phyloP scores from a whole-genome alignment of 2,113 vertebrate species.

The Coryphaenoides rupestris region DNA sequence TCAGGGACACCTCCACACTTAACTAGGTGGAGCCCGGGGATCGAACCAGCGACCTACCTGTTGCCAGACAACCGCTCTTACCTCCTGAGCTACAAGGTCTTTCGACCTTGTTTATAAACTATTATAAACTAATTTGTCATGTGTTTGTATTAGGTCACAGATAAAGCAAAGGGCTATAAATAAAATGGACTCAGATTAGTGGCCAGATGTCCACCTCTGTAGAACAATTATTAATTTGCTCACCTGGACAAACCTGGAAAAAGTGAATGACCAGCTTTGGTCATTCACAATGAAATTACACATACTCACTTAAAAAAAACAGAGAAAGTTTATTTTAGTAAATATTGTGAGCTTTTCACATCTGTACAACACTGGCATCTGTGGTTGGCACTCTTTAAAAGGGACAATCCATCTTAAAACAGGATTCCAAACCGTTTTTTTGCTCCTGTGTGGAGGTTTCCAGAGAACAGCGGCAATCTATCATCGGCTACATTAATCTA shows the following conservation, averaged over 20 bases:
- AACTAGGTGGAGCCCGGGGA: too few relatives aligned
- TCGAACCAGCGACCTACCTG: too few relatives aligned
- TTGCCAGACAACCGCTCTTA: too few relatives aligned
- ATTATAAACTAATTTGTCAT: too few relatives aligned
- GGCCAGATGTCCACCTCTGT: too few relatives aligned
- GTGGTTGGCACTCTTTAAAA: constrained; percentile 76
- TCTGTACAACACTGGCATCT: constrained; percentile 82
- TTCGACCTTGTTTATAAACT: too few relatives aligned
- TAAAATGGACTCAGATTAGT: too few relatives aligned
- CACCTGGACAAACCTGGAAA: background rate
- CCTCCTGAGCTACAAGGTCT: too few relatives aligned
- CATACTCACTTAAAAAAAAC: constrained; percentile 45
- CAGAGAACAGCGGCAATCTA: background rate
- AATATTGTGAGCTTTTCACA: constrained; percentile 80
- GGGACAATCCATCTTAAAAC: constrained; percentile 64
- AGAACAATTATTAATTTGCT: too few relatives aligned
- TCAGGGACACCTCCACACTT: too few relatives aligned
- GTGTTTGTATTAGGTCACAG: too few relatives aligned
- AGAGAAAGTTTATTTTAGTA: constrained; percentile 63
- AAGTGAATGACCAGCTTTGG: background rate
- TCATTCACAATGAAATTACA: background rate
- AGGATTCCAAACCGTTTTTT: constrained; percentile 12
- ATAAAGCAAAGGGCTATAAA: too few relatives aligned
- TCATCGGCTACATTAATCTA: background rate
- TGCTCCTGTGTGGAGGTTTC: background rate